phyloP scores from a whole-genome alignment of 2,797 vertebrate species.

The Onychomys torridus region DNA sequence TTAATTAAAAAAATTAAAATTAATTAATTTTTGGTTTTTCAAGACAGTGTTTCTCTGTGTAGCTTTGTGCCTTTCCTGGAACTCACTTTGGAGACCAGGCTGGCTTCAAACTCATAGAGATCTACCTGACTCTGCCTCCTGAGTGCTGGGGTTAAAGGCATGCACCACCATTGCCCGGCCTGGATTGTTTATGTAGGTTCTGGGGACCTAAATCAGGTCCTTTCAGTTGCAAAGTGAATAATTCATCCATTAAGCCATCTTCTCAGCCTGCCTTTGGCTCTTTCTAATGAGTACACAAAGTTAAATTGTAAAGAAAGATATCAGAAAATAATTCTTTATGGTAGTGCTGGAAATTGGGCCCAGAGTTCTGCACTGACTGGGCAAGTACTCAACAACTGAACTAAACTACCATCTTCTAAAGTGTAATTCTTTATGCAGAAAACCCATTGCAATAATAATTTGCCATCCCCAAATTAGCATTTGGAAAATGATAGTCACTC shows the following conservation, averaged over 20 bases:
- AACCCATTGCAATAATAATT: constrained; percentile 51
- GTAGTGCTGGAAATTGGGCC: neutral
- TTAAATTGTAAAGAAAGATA: constrained; percentile 32
- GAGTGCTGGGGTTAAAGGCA: no score
- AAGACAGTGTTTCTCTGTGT: no score
- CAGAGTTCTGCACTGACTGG: neutral
- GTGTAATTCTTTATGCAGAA: constrained; percentile 53
- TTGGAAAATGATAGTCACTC: constrained; percentile 72
- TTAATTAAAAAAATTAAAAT: no score
- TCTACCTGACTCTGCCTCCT: no score
- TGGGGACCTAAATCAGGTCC: neutral
- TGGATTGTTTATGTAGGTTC: neutral
- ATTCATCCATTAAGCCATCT: neutral
- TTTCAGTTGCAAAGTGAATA: neutral
- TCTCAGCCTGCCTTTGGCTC: constrained; percentile 13
- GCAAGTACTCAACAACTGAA: neutral
- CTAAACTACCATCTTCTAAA: neutral
- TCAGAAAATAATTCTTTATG: constrained; percentile 53
- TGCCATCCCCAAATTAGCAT: constrained; percentile 58
- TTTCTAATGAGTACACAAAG: constrained; percentile 23
- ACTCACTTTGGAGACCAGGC: no score
- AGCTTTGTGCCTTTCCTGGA: no score
- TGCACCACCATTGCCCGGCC: no score
- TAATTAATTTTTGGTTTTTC: no score
- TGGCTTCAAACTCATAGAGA: no score